phyloP scores from a whole-genome alignment of 2,888 invertebrate genomes.

The Rhyacophila evoluta region DNA sequence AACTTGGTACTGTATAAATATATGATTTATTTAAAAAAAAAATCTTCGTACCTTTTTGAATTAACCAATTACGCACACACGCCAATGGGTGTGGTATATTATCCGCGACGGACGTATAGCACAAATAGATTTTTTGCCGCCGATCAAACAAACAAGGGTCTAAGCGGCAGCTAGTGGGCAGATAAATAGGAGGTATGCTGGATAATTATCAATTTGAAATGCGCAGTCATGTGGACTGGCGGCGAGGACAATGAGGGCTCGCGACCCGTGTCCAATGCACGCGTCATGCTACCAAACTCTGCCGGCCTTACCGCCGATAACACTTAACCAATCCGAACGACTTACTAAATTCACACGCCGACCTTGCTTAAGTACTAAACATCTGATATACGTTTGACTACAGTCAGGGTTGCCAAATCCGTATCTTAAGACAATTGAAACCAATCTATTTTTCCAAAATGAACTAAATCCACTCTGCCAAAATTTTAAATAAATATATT shows the following conservation, averaged over 20 bases:
- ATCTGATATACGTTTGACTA: not conserved
- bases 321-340: slow-evolving; percentile 1
- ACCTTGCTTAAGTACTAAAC: not conserved
- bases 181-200: slow-evolving; percentile 8
- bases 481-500: not conserved
- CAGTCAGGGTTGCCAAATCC: not conserved
- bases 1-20: too few species aligned
- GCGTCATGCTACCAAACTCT: slow-evolving; percentile 2
- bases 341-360: slow-evolving; percentile 13
- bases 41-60: not conserved
- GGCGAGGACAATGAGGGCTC: not conserved
- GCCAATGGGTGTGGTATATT: not conserved
- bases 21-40: too few species aligned
- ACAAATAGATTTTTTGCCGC: slow-evolving; percentile 13
- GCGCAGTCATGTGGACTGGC: slow-evolving; percentile 11
- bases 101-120: not conserved
- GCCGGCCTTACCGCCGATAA: not conserved
- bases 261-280: slow-evolving; percentile 2
- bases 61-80: not conserved
- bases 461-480: not conserved
- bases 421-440: too few species aligned
- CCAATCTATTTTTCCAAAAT: too few species aligned
- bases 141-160: slow-evolving; percentile 17
- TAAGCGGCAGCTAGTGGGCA: not conserved
- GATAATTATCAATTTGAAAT: slow-evolving; percentile 17